These are phyloP conservation scores for Brachycybe producta DNA, from an alignment of 2,888 invertebrate species.

Conservation along the genomic window DNA sequence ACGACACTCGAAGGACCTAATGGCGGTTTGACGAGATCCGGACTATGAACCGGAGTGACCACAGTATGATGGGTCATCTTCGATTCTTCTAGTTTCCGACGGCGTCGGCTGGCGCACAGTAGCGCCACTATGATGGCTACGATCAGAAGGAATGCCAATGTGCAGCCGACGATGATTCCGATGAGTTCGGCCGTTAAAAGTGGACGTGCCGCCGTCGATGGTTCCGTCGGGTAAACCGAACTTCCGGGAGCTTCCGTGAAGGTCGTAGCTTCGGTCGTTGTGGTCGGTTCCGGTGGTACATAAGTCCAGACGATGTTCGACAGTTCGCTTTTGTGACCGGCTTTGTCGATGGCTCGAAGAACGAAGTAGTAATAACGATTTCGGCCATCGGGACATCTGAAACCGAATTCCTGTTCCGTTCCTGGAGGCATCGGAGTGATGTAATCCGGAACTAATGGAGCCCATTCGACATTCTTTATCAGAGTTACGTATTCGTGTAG, in stretches of 20 bases:
- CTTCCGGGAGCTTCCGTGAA: background rate
- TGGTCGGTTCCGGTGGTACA: conserved; percentile 37
- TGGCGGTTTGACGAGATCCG: conserved; percentile 11
- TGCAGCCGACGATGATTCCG: conserved; percentile 21
- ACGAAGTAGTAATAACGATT: conserved; percentile 43
- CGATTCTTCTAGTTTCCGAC: conserved; percentile 10
- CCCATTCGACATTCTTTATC: conserved; percentile 36
- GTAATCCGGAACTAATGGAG: conserved; percentile 26
- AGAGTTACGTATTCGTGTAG: conserved; percentile 26
- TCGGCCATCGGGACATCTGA: conserved; percentile 38
- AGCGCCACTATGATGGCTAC: conserved; percentile 15
- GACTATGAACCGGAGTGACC: conserved; percentile 13
- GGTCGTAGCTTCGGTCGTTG: conserved; percentile 21
- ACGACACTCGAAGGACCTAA: no score
- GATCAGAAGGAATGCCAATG: conserved; percentile 18
- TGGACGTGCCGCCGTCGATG: conserved; percentile 12
- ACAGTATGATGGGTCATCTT: conserved; percentile 16
- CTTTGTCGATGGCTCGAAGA: conserved; percentile 39
- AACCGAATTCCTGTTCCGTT: conserved; percentile 38
- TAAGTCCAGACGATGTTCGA: conserved; percentile 44
- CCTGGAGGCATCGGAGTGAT: conserved; percentile 38
- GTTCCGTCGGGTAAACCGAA: conserved; percentile 4
- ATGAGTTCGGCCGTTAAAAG: conserved; percentile 19
- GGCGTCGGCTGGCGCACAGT: conserved; percentile 3
- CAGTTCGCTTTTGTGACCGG: conserved; percentile 33